Base-by-base conservation (phyloP, 2,888 invertebrate species). In the Galeruca laticollis region DNA sequence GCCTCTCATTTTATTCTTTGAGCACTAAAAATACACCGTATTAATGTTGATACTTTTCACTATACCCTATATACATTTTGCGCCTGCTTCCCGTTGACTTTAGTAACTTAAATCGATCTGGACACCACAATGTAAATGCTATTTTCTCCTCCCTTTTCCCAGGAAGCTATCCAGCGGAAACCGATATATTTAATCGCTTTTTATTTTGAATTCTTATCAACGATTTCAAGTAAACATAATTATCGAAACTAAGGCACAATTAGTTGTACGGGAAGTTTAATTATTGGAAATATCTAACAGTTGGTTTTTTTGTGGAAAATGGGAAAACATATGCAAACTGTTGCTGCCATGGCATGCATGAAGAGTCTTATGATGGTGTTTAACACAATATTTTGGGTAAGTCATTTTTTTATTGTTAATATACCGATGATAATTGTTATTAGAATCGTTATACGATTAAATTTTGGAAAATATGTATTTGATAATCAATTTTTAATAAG, bases 331-430 rank as follows among this genome's bases (percentile, higher is more conserved):
- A 87, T 92, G 76, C 91, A 92, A 84, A 92, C 91, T 75, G 89
- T 91, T 74, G 92, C 93, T 51, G 90, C 92, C 33, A 91, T 93
- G 84, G 91, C 92, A 74, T 93, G 93, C 84, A 89, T 94, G 86
- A 94, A 94, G 83, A 91, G 91, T 1, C 86, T 94, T 49, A 87
- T 95, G 72, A 93, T 94, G 88, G 86, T 92, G 64, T 94, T 94
- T 86, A 95, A 94, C 86, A 88, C 93, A 77, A 86, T 92, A 33
- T 94, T 94, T 85, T 93, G 92, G 93, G 95, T 95, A 86, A 90
- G 92, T 87, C 33, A 13, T 1, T 43, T 26, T 5, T 26, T 26
- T 26, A 26, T 1, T 26, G 26, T 5, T 5, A 26, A 26, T 26
- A 26, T 26, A 5, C 4, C 26, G 26, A 5, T 26, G 26, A 26